Evolutionary conservation across 2,113 vertebrate genomes (phyloP), one percentile per base, ranked within the genome.

Genomic region (Lepisosteus osseus): DNA sequence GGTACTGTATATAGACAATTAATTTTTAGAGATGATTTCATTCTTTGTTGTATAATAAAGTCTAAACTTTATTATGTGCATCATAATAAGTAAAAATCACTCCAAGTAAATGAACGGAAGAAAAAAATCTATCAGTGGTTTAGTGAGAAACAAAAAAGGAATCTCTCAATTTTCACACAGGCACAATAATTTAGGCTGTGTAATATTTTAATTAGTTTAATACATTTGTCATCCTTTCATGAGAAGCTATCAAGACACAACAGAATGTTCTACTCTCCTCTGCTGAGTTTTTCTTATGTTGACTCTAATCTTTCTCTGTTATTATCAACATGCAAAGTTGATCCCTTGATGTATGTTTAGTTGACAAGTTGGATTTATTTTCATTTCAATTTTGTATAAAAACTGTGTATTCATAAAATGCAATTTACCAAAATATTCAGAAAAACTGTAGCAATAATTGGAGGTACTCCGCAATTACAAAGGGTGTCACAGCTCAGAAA

Each of bases 141-240:
- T 68, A 57, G 65, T 73, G 72, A 68, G 65, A 69, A 55, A 54
- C 55, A 59, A 14, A 41, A 12, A 42, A 59, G 55, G 57, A 54
- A 67, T 45, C 14, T 59, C 65, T 44, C 56, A 68, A 56, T 68
- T 73, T 73, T 73, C 72, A 73, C 72, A 43, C 56, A 62, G 65
- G 72, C 72, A 68, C 61, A 44, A 73, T 55, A 73, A 73, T 73
- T 54, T 61, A 44, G 56, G 42, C 56, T 17, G 44, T 57, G 7
- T 51, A 40, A 56, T 8, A 68, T 61, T 67, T 66, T 68, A 62
- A 73, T 73, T 62, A 73, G 64, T 61, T 68, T 68, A 42, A 73
- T 73, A 61, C 57, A 73, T 73, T 41, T 73, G 56, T 73, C 72
- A 73, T 62, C 65, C 65, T 54, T 15, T n/a, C 56, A 62, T 56